Conservation (phyloP, 1,140 invertebrate genomes). For the Sarcophaga peregrina region DNA sequence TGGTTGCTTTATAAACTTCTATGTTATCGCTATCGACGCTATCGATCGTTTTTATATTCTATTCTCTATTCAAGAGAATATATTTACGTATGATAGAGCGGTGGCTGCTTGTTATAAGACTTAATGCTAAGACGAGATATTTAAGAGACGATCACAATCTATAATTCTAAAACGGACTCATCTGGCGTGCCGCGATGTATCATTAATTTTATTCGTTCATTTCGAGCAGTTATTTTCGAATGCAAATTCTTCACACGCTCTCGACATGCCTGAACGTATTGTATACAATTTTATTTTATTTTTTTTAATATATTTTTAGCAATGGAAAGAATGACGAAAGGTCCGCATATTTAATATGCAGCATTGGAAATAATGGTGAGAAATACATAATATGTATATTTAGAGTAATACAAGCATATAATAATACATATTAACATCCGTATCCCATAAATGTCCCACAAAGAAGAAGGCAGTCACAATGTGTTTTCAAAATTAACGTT, state of each 20-base stretch:
- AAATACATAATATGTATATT: background rate
- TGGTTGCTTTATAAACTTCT: too few relatives aligned
- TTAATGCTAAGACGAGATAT: constrained; percentile 23
- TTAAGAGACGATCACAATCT: constrained; percentile 49
- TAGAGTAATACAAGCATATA: constrained; percentile 24
- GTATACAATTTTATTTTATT: background rate
- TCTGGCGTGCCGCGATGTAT: constrained; percentile 86
- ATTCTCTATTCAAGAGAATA: too few relatives aligned
- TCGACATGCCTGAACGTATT: constrained; percentile 77
- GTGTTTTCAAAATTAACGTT: background rate
- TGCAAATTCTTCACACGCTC: constrained; percentile 87
- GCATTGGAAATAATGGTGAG: background rate
- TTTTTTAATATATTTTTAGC: too few relatives aligned
- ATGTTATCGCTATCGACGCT: too few relatives aligned
- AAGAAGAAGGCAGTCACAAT: constrained; percentile 47
- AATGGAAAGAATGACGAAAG: background rate
- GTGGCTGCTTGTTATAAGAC: constrained; percentile 23
- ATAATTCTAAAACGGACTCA: constrained; percentile 66
- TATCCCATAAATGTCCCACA: constrained; percentile 13
- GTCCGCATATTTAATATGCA: background rate
- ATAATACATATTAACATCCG: constrained; percentile 15
- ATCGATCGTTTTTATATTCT: too few relatives aligned
- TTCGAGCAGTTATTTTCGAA: constrained; percentile 86
- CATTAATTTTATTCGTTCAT: constrained; percentile 87
- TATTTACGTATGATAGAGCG: background rate